Evolutionary conservation across 1,140 invertebrate genomes (phyloP), one percentile per base, ranked within the genome.

Genomic region (Eueides isabella): DNA sequence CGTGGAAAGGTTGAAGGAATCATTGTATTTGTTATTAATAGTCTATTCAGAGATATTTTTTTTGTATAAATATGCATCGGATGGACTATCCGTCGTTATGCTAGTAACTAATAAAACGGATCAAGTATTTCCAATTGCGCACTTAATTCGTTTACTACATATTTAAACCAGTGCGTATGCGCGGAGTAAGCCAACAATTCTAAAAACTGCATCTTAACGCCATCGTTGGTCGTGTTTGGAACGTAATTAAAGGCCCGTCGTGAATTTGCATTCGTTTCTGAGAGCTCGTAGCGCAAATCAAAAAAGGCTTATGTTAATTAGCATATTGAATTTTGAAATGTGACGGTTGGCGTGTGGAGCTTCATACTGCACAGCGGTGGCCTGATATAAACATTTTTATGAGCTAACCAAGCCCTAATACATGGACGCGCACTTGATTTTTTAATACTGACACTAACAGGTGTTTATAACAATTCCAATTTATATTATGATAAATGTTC

Each of bases 271-370:
- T 92, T 80, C 88, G 85, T 85, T 92, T 91, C 90, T 86, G 86
- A 89, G 90, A 91, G 86, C 81, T 87, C 81, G 85, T 88, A 85
- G 88, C 77, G 86, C 84, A 90, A 90, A 89, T 90, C 80, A 89
- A 88, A 92, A 90, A 87, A 88, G 83, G 77, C 71, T 62, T 72
- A 79, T 88, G 86, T 88, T 92, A 92, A 92, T 92, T 92, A 92
- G 91, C 91, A 92, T 92, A 92, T 92, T 92, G 89, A 88, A 90
- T 92, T 92, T 91, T 89, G 85, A 91, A 91, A 90, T 88, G 88
- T 92, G 89, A 92, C 85, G 89, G 88, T 89, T 90, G 79, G 86
- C 84, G 85, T 88, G 85, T 84, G 81, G 84, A 85, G 80, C 77
- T 76, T 85, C 81, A 84, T 90, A 83, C 80, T 73, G 82, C 89